Conservation (phyloP, 1,140 invertebrate species). For the Ctenoplectra terminalis region DNA sequence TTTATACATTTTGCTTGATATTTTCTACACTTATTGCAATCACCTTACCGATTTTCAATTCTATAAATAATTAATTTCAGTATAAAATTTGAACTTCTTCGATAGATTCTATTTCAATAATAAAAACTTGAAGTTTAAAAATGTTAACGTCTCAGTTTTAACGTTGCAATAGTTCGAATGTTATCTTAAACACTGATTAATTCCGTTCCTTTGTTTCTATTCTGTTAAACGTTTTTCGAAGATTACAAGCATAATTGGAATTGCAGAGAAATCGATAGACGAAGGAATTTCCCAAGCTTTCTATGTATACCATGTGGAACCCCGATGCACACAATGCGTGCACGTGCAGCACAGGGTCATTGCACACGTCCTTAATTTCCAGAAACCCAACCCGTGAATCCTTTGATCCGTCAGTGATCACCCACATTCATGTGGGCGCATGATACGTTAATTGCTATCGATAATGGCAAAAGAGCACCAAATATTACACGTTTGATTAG, state of each 20-base stretch:
- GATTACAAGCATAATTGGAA: background rate
- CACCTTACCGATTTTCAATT: too few relatives aligned
- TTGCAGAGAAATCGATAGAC: background rate
- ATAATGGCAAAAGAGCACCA: background rate
- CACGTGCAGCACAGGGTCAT: background rate
- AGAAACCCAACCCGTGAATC: background rate
- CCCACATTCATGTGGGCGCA: constrained; percentile 6
- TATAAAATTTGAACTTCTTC: too few relatives aligned
- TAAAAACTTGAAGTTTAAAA: too few relatives aligned
- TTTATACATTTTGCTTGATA: too few relatives aligned
- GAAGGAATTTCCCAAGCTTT: background rate
- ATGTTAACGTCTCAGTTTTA: too few relatives aligned
- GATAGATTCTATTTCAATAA: too few relatives aligned
- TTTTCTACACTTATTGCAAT: too few relatives aligned
- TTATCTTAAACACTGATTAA: too few relatives aligned
- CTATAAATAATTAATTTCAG: too few relatives aligned
- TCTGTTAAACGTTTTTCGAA: background rate
- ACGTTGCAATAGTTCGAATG: too few relatives aligned
- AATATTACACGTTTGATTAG: background rate
- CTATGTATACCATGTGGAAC: background rate
- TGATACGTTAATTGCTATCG: constrained; percentile 14
- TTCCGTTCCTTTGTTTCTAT: background rate
- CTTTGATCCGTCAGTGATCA: constrained; percentile 19
- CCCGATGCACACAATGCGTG: background rate
- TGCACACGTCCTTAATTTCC: constrained; percentile 18